These are phyloP conservation scores for Caenorhabditis remanei DNA, from an alignment of 1,140 invertebrate genomes.

Conservation along the genomic window DNA sequence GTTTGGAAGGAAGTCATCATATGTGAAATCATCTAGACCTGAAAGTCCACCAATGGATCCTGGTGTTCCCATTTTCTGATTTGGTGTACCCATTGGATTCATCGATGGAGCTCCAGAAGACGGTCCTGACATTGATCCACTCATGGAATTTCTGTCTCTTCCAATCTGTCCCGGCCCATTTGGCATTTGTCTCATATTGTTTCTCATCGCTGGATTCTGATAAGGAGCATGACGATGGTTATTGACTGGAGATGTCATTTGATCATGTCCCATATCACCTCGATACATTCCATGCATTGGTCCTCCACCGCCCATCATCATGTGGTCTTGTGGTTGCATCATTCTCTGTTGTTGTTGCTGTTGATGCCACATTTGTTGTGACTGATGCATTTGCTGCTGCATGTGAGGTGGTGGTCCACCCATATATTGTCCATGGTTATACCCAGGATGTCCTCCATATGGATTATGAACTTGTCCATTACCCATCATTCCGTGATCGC, in stretches of 20 bases:
- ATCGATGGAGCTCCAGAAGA: slow-evolving; percentile 22
- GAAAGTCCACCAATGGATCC: slow-evolving; percentile 43
- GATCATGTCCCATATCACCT: slow-evolving; percentile 32
- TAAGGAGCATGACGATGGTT: slow-evolving; percentile 35
- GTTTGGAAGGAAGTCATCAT: slow-evolving; percentile 68
- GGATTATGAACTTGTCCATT: slow-evolving; percentile 39
- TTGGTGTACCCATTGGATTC: slow-evolving; percentile 47
- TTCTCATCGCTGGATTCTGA: slow-evolving; percentile 31
- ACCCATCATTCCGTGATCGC: background rate
- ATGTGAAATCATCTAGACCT: slow-evolving; percentile 64
- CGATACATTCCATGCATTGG: slow-evolving; percentile 51
- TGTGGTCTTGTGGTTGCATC: slow-evolving; percentile 37
- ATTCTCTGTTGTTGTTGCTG: slow-evolving; percentile 60
- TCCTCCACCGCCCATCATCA: slow-evolving; percentile 54
- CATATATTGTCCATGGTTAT: slow-evolving; percentile 36
- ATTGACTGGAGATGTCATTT: slow-evolving; percentile 25
- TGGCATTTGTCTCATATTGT: slow-evolving; percentile 39
- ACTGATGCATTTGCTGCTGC: slow-evolving; percentile 47
- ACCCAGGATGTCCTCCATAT: slow-evolving; percentile 36
- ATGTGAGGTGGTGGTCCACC: slow-evolving; percentile 43
- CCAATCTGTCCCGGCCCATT: slow-evolving; percentile 12
- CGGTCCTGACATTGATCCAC: slow-evolving; percentile 53
- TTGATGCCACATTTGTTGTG: slow-evolving; percentile 54
- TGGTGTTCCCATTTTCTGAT: slow-evolving; percentile 32
- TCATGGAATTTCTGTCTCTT: slow-evolving; percentile 26